Conservation (phyloP, 2,888 invertebrate species). For the Yponomeuta cagnagella region DNA sequence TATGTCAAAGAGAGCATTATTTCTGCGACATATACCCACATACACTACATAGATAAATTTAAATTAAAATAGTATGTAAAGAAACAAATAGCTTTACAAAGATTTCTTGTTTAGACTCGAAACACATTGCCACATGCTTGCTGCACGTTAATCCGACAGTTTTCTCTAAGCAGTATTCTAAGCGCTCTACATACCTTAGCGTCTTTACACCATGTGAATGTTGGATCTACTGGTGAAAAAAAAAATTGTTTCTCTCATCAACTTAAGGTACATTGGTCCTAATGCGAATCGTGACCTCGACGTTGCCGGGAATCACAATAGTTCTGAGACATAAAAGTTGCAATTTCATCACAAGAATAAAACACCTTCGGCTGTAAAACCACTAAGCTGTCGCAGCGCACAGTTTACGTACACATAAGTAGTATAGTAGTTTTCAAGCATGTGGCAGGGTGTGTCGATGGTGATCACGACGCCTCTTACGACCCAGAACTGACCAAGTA, state of each 20-base stretch:
- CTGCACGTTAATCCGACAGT: slow-evolving; percentile 6
- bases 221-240: too few relatives aligned
- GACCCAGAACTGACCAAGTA: slow-evolving; percentile 64
- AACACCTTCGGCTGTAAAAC: too few relatives aligned
- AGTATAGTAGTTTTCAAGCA: slow-evolving; percentile 11
- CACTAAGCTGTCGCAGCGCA: too few relatives aligned
- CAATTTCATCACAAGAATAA: too few relatives aligned
- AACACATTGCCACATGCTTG: slow-evolving; percentile 12
- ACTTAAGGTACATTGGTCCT: too few relatives aligned
- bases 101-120: background rate
- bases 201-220: too few relatives aligned
- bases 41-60: slow-evolving; percentile 25
- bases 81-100: background rate
- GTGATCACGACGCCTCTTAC: slow-evolving; percentile 16
- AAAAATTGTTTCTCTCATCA: too few relatives aligned
- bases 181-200: background rate
- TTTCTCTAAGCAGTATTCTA: slow-evolving; percentile 11
- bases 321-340: too few relatives aligned
- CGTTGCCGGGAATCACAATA: too few relatives aligned
- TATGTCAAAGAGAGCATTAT: slow-evolving; percentile 16
- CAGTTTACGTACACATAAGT: background rate
- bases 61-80: slow-evolving; percentile 27
- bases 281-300: too few relatives aligned
- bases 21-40: slow-evolving; percentile 31
- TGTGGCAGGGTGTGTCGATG: slow-evolving; percentile 12